phyloP scores from a whole-genome alignment of 1,140 invertebrate genomes.

The Bombus terrestris region DNA sequence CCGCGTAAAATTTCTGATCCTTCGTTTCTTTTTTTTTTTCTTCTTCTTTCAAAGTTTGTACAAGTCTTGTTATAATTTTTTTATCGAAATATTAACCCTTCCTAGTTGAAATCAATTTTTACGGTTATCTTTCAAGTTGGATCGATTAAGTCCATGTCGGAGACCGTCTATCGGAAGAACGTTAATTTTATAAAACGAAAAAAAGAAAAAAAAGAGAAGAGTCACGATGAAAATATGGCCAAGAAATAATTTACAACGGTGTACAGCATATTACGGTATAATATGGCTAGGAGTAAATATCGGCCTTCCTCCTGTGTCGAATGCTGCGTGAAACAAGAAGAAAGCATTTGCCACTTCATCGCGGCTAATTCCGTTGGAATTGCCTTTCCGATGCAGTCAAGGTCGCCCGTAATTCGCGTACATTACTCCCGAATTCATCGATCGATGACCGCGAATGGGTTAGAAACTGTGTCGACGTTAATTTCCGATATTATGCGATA shows the following conservation, averaged over 20 bases:
- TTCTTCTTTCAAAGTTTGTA: neutral
- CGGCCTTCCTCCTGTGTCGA: neutral
- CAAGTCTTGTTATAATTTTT: neutral
- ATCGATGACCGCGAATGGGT: constrained; percentile 33
- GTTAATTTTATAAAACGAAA: neutral
- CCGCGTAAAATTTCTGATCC: neutral
- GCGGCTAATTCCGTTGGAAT: constrained; percentile 47
- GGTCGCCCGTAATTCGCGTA: constrained; percentile 60
- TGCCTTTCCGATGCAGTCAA: constrained; percentile 56
- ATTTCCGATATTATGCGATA: neutral
- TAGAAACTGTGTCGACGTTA: constrained; percentile 16
- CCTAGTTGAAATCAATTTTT: neutral
- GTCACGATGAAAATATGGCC: neutral
- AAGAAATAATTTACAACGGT: constrained; percentile 16
- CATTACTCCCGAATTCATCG: constrained; percentile 41
- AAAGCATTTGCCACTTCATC: constrained; percentile 10
- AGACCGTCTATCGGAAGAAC: neutral
- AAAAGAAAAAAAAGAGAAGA: neutral
- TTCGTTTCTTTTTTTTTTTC: neutral
- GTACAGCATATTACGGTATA: constrained; percentile 1
- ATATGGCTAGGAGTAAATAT: constrained; percentile 27
- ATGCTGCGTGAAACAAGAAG: constrained; percentile 13
- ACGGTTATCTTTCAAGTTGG: neutral
- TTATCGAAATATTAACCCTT: neutral
- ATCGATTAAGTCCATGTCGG: too few relatives aligned